These are phyloP conservation scores for Malthinus seriepunctatus DNA, from an alignment of 2,888 invertebrate species.

Conservation along the genomic window DNA sequence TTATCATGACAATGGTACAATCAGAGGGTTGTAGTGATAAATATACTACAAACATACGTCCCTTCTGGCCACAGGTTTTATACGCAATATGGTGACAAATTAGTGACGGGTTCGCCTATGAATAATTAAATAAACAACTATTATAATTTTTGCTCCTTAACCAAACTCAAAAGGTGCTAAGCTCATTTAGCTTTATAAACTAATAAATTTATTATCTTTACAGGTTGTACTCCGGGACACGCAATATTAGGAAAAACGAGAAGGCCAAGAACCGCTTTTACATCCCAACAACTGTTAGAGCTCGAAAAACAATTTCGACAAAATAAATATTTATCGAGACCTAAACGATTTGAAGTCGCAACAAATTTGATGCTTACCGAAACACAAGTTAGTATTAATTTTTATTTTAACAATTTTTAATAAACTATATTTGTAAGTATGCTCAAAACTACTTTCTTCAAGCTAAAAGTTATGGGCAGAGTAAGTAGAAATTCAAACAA, in stretches of 20 bases:
- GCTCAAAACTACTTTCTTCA: constrained; percentile 37
- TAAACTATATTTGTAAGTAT: constrained; percentile 20
- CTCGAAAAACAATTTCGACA: constrained; percentile 98
- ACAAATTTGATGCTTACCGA: constrained; percentile 97
- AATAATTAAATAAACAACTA: constrained; percentile 50
- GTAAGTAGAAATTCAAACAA: constrained; percentile 51
- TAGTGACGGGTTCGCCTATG: constrained; percentile 45
- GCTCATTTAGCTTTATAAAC: not conserved
- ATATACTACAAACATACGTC: constrained; percentile 57
- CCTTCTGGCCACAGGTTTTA: constrained; percentile 56
- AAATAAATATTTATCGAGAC: constrained; percentile 98
- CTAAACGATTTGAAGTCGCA: constrained; percentile 98
- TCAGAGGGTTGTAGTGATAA: constrained; percentile 54
- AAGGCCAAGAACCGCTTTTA: constrained; percentile 97
- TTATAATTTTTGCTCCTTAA: not conserved
- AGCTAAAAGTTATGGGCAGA: constrained; percentile 35
- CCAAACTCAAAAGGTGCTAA: not conserved
- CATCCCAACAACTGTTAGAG: constrained; percentile 94
- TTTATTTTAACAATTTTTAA: not conserved
- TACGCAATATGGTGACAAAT: constrained; percentile 56
- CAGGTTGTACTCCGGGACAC: constrained; percentile 69
- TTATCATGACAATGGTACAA: constrained; percentile 57
- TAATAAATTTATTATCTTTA: constrained; percentile 35
- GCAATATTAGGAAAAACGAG: constrained; percentile 84
- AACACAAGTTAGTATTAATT: constrained; percentile 77